Evolutionary conservation across 35 echinoderm and acorn worm genomes (phyloP).

Genomic region (Apostichopus californicus): DNA sequence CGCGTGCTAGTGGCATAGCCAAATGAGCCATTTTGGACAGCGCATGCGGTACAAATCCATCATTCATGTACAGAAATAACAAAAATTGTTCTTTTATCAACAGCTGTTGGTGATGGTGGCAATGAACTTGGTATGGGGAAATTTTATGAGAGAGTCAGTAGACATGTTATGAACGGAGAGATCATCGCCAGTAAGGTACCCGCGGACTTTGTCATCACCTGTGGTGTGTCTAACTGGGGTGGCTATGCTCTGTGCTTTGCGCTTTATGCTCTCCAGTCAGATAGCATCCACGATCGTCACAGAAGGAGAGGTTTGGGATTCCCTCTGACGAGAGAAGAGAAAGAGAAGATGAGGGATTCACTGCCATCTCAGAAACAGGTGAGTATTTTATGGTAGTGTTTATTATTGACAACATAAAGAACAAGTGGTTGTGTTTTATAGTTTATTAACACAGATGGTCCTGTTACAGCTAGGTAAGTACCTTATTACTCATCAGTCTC

Average conservation of each 20-base stretch:
- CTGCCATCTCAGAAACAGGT: constrained; percentile 61
- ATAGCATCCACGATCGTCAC: constrained; percentile 88
- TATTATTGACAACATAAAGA: background rate
- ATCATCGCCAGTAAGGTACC: constrained; percentile 58
- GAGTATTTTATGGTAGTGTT: background rate
- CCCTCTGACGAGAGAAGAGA: constrained; percentile 63
- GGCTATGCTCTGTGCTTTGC: constrained; percentile 81
- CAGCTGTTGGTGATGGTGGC: constrained; percentile 88
- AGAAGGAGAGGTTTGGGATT: constrained; percentile 65
- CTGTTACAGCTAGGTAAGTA: too few species aligned
- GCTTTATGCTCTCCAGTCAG: constrained; percentile 55
- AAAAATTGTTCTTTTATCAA: background rate
- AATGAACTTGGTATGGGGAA: constrained; percentile 98
- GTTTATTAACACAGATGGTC: too few species aligned
- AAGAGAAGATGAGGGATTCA: constrained; percentile 19
- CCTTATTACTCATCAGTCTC: too few species aligned
- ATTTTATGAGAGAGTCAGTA: constrained; percentile 57
- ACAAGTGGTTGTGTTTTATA: too few species aligned
- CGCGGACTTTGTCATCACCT: constrained; percentile 77
- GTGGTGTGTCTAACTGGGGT: constrained; percentile 90
- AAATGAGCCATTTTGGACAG: too few species aligned
- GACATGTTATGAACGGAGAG: constrained; percentile 58
- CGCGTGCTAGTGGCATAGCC: too few species aligned
- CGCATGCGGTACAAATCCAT: too few species aligned
- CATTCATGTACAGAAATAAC: too few species aligned